phyloP scores from a whole-genome alignment of 2,797 vertebrate species.

The Botia almorhae region DNA sequence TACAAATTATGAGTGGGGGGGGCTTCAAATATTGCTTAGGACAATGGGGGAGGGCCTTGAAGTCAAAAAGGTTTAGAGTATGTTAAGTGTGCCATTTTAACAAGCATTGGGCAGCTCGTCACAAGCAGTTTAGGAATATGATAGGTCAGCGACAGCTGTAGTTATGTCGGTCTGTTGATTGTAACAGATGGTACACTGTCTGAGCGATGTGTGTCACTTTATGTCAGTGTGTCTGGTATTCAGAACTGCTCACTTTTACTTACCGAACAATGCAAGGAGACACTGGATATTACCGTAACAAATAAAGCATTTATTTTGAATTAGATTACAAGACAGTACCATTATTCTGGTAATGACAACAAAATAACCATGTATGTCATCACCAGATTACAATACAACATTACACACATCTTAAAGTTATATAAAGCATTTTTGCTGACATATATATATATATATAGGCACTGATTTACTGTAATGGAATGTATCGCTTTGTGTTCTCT shows the following conservation, averaged over 20 bases:
- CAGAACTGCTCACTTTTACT: conserved; percentile 36
- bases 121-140: conserved; percentile 6
- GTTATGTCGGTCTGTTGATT: neutral
- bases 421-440: neutral
- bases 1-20: too few relatives aligned
- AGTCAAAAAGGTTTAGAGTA: too few relatives aligned
- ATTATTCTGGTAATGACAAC: neutral
- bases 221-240: neutral
- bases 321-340: neutral
- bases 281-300: conserved; percentile 9
- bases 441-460: conserved; percentile 10
- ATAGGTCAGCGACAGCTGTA: conserved; percentile 1
- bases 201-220: conserved; percentile 1
- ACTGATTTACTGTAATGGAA: neutral
- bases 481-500: neutral
- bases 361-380: neutral
- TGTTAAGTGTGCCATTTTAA: neutral
- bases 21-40: too few relatives aligned
- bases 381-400: neutral
- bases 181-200: neutral
- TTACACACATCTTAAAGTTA: neutral
- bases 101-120: conserved; percentile 14
- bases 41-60: too few relatives aligned
- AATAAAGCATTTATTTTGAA: conserved; percentile 36
- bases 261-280: neutral